These are phyloP conservation scores for Drosophila flavopinicola DNA, from an alignment of 2,888 invertebrate species.

Conservation along the genomic window DNA sequence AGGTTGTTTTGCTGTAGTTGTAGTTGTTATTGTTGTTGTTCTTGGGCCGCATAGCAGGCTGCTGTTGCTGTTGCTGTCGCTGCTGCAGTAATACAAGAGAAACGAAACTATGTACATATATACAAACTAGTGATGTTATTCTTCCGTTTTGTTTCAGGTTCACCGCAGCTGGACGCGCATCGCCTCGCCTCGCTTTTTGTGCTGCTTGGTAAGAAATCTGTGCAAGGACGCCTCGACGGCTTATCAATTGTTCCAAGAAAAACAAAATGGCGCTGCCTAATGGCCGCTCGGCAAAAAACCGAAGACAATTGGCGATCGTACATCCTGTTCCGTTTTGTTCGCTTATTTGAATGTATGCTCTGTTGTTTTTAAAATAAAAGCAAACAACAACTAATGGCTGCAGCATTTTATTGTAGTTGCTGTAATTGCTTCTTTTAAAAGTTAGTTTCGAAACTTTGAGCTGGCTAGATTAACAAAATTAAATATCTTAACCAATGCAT, in stretches of 20 bases:
- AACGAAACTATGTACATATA: constrained; percentile 30
- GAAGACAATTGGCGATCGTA: constrained; percentile 34
- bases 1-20: constrained; percentile 18
- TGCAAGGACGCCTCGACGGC: constrained; percentile 2
- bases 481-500: too few species aligned
- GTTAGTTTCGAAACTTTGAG: too few species aligned
- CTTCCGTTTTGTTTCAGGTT: constrained; percentile 45
- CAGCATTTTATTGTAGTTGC: too few species aligned
- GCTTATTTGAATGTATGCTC: neutral
- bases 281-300: constrained; percentile 38
- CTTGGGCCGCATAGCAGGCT: constrained; percentile 14
- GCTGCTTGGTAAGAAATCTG: constrained; percentile 2
- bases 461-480: too few species aligned
- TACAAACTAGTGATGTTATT: constrained; percentile 49
- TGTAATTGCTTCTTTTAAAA: too few species aligned
- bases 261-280: constrained; percentile 43
- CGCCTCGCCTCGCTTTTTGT: neutral
- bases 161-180: constrained; percentile 9
- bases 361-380: neutral
- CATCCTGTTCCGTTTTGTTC: constrained; percentile 27
- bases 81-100: constrained; percentile 34
- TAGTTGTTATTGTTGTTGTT: constrained; percentile 19
- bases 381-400: neutral
- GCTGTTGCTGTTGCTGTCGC: constrained; percentile 15
- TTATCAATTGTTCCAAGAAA: constrained; percentile 9